Evolutionary conservation across 1,140 invertebrate species (phyloP), one percentile per base, ranked within the genome.

Genomic region (Bombus cullumanus): DNA sequence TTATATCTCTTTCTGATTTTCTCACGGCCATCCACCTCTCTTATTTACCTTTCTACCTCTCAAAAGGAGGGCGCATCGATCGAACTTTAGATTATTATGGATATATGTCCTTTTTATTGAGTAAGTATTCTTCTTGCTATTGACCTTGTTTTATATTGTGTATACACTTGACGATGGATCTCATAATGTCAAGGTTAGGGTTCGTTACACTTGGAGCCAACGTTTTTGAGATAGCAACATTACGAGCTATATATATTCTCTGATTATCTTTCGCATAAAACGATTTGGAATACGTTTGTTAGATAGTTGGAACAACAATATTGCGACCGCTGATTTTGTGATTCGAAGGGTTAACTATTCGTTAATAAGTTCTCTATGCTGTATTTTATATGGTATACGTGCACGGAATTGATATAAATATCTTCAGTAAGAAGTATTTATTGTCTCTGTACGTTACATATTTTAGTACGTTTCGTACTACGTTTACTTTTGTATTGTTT

Each of bases 1-100:
- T n/a, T 12, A n/a, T 79, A 62, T 59, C 12, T 78, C 75, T 88
- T 88, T 75, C 28, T 6, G 2, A 25, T 43, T 41, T 37, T 37
- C 9, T 41, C 25, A 15, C 8, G 5, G 22, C 6, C 43, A 39
- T 10, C 37, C 18, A 34, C 34, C 22, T 47, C 12, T 39, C 47
- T 57, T 69, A 83, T 57, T 69, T 77, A n/a, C 22, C 25, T 47
- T 13, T 31, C n/a, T 25, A 80, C 53, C 77, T 28, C 28, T 39
- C 13, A 85, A 64, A 80, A 41, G n/a, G 82, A 72, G 47, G 76
- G 75, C 68, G 76, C 76, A 72, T 80, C 68, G 31, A 85, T 85
- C 83, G 76, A 62, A 69, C 4, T 25, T 53, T 47, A 37, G 39
- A 78, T 69, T 34, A 53, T 25, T 8, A 41, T 34, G 34, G 28